Base-by-base conservation (phyloP, 2,113 vertebrate species). In the Callionymus lyra region DNA sequence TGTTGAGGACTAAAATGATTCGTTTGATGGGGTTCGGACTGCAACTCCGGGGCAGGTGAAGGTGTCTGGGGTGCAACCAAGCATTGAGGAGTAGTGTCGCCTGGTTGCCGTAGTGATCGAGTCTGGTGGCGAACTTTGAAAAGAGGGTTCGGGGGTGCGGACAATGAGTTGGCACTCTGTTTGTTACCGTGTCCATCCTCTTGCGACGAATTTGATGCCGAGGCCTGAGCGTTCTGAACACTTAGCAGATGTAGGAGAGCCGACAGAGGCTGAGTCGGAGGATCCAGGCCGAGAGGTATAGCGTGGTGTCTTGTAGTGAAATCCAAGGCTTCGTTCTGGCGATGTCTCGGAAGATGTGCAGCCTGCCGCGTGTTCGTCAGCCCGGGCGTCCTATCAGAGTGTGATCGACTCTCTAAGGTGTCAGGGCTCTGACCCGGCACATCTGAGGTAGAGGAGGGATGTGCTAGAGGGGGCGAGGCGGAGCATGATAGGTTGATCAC, bases 231-330 rank as follows among this genome's bases (percentile, higher is more conserved):
- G 17, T 76, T 82, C 59, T 83, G 80, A 16, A 83, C 70, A 51
- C 80, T 83, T 44, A 86, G 78, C 31, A 85, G 73, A 67, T 83
- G 84, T 27, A 86, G 64, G 34, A 86, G 56, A 40, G 84, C 81
- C 11, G 84, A 86, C 12, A 86, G 66, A 4, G 84, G 84, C 66
- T 86, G 84, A 2, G 77, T 85, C 2, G 83, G 77, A 56, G 84
- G 72, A 41, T 81, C 80, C 56, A 79, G 51, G 36, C 55, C 46
- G 10, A 74, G 67, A 33, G 74, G 44, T 31, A 48, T 13, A 4
- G 59, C 34, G 6, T 67, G 41, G 50, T 34, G 33, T 27, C 65
- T 51, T 57, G 77, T 76, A 65, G 75, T 83, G 68, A 76, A 79
- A 55, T 81, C 76, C 50, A 78, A 41, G 19, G 68, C 59, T 45